Percentiles rank a stretch among this genome's conserved stretches.
These are phyloP conservation scores for Phaethon lepturus DNA, from an alignment of 2,113 vertebrate genomes.

Conservation along the genomic window DNA sequence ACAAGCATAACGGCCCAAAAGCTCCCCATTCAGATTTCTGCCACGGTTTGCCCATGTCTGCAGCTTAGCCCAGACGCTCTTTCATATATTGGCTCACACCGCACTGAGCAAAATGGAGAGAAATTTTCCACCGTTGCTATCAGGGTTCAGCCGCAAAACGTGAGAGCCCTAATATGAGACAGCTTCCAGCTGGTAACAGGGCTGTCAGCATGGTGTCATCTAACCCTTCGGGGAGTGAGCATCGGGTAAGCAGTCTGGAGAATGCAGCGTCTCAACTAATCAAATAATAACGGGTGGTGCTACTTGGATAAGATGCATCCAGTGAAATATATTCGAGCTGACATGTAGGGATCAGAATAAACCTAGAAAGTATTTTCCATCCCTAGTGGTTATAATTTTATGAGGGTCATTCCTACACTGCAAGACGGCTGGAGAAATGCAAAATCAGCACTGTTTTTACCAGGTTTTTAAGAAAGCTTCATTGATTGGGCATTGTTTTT, in stretches of 20 bases:
- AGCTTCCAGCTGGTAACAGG: conserved; percentile 18
- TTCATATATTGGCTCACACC: background rate
- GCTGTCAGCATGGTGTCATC: background rate
- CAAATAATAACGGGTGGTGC: background rate
- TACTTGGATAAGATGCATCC: background rate
- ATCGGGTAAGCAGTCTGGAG: background rate
- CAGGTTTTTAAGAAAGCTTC: background rate
- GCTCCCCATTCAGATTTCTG: background rate
- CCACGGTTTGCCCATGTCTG: background rate
- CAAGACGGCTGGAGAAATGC: background rate
- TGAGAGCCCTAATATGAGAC: background rate
- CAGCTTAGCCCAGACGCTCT: background rate
- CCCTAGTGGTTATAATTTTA: background rate
- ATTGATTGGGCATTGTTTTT: background rate
- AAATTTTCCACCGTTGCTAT: conserved; percentile 14
- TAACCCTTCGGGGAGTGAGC: background rate
- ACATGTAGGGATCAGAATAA: background rate
- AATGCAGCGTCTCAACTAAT: background rate
- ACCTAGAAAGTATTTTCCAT: conserved; percentile 19
- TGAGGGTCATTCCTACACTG: background rate
- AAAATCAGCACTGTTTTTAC: background rate
- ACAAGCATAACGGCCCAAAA: background rate
- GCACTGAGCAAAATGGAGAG: background rate
- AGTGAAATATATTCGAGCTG: background rate
- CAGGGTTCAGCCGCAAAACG: background rate